A percentile compares a stretch with the other conserved stretches of the same genome.
These are phyloP conservation scores for Pachliopta kotzebuea DNA, from an alignment of 2,888 invertebrate genomes.

Conservation along the genomic window DNA sequence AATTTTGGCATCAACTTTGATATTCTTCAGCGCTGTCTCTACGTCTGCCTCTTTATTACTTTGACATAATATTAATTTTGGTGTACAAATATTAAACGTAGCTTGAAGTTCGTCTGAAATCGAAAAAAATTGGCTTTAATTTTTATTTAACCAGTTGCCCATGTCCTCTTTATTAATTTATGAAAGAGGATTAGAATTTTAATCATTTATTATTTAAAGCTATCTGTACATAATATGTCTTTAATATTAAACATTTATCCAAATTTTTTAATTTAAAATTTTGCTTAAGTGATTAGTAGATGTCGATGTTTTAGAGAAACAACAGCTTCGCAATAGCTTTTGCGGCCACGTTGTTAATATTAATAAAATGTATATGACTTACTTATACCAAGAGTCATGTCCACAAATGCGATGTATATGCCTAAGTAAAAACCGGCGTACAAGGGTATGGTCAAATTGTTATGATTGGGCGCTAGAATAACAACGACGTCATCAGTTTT, in stretches of 20 bases:
- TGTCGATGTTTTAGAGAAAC: too few species aligned
- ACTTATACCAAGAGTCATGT: constrained; percentile 43
- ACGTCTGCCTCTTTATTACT: constrained; percentile 32
- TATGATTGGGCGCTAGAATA: constrained; percentile 58
- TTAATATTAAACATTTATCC: too few species aligned
- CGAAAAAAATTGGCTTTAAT: neutral
- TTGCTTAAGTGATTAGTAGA: too few species aligned
- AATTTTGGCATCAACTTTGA: constrained; percentile 43
- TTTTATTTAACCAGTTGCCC: neutral
- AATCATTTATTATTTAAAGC: neutral
- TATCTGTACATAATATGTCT: neutral
- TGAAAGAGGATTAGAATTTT: neutral
- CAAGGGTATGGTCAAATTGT: constrained; percentile 58
- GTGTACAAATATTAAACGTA: constrained; percentile 24
- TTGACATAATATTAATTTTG: constrained; percentile 35
- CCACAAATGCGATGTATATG: constrained; percentile 41
- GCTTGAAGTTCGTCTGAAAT: constrained; percentile 32
- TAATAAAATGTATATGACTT: constrained; percentile 34
- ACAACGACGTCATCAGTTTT: constrained; percentile 57
- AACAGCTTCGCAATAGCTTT: too few species aligned
- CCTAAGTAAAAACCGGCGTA: constrained; percentile 64
- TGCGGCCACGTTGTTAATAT: too few species aligned
- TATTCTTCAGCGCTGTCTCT: constrained; percentile 43
- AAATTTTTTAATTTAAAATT: too few species aligned
- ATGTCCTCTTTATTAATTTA: neutral